These are phyloP conservation scores for Hycleus phaleratus DNA, from an alignment of 1,140 invertebrate species.

Conservation along the genomic window DNA sequence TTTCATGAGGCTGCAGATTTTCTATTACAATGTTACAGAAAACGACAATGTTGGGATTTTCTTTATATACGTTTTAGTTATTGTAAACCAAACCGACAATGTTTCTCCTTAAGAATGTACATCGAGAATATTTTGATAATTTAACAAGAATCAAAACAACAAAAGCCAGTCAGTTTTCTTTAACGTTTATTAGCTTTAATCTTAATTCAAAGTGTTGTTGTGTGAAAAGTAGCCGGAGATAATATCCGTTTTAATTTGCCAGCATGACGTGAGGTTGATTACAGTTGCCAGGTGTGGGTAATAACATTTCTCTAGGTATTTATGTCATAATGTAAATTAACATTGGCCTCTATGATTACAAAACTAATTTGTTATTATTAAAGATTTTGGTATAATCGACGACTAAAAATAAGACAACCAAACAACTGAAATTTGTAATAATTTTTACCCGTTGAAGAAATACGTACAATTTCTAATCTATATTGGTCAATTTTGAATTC, in stretches of 20 bases:
- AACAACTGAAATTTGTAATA: too few species aligned
- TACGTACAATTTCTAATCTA: too few species aligned
- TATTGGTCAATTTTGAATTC: too few species aligned
- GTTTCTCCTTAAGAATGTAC: not conserved
- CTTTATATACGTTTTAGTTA: not conserved
- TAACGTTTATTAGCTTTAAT: not conserved
- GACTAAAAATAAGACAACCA: too few species aligned
- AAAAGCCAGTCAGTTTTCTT: not conserved
- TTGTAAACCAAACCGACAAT: not conserved
- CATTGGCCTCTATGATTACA: too few species aligned
- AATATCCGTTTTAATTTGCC: constrained; percentile 16
- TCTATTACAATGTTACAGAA: constrained; percentile 1
- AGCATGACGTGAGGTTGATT: constrained; percentile 12
- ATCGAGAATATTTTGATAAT: not conserved
- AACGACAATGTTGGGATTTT: not conserved
- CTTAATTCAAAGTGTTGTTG: constrained; percentile 14
- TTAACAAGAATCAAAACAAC: not conserved
- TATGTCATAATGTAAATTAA: constrained; percentile 12
- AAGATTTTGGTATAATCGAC: too few species aligned
- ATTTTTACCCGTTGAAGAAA: too few species aligned
- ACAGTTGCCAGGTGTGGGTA: constrained; percentile 13
- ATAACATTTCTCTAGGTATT: constrained; percentile 9
- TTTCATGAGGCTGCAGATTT: constrained; percentile 18
- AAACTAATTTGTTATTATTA: too few species aligned
- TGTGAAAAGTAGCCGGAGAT: constrained; percentile 10